Evolutionary conservation across 1,140 invertebrate genomes (phyloP).

Genomic region (Brachionus koreanus): DNA sequence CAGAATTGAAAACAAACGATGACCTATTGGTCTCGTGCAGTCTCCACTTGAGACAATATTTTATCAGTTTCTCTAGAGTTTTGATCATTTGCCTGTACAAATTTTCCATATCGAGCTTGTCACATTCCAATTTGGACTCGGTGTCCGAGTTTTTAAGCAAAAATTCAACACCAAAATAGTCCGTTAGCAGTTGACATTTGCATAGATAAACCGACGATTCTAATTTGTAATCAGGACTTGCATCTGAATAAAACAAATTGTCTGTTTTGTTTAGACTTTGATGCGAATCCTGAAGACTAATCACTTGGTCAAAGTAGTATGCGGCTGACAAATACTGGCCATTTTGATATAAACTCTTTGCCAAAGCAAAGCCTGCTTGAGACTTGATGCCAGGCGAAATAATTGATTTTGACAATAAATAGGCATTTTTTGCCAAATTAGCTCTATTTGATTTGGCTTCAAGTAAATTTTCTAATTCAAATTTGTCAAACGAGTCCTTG

Average conservation of each 20-base stretch:
- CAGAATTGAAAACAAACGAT: neutral
- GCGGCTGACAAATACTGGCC: constrained; percentile 11
- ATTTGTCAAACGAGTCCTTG: neutral
- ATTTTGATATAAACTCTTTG: neutral
- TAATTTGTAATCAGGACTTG: constrained; percentile 1
- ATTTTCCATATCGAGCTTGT: neutral
- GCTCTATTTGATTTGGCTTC: neutral
- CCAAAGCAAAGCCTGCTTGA: neutral
- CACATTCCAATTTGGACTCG: neutral
- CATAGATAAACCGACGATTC: constrained; percentile 20
- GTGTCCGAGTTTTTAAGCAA: neutral
- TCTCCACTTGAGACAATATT: neutral
- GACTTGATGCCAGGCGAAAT: neutral
- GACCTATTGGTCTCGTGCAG: constrained; percentile 15
- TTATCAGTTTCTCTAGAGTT: neutral
- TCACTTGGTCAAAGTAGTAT: constrained; percentile 17
- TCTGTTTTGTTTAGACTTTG: neutral
- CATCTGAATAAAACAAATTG: constrained; percentile 21
- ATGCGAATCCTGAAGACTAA: neutral
- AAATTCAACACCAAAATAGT: constrained; percentile 8
- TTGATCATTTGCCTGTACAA: neutral
- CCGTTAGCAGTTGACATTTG: constrained; percentile 29
- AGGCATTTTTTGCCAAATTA: constrained; percentile 6
- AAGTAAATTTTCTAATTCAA: neutral
- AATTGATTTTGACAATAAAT: constrained; percentile 21